Percentiles rank a stretch among this genome's conserved stretches.
These are phyloP conservation scores for Grallaria varia DNA, from an alignment of 2,113 vertebrate genomes.

Conservation along the genomic window DNA sequence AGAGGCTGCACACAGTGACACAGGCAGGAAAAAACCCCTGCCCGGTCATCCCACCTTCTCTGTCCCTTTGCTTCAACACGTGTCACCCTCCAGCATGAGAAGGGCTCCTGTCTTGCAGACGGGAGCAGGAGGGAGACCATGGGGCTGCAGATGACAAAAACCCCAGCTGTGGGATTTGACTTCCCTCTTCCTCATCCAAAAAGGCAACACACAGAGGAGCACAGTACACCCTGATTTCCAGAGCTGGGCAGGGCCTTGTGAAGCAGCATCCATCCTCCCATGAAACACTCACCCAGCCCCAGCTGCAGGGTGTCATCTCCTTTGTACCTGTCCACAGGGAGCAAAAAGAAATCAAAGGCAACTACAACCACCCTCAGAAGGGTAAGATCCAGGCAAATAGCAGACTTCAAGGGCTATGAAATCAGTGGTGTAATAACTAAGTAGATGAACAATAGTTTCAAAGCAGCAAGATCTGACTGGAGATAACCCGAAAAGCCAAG, in stretches of 20 bases:
- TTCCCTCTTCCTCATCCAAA: not conserved
- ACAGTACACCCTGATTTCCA: not conserved
- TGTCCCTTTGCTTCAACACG: not conserved
- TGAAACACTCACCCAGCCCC: not conserved
- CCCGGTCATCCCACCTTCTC: not conserved
- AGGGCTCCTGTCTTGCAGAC: not conserved
- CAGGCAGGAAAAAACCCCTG: not conserved
- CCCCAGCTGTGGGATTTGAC: not conserved
- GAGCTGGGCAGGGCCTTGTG: not conserved
- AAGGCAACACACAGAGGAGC: not conserved
- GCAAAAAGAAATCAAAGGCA: not conserved
- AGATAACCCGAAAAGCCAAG: not conserved
- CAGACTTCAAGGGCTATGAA: not conserved
- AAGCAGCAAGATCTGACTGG: not conserved
- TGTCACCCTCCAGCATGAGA: not conserved
- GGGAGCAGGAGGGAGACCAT: not conserved
- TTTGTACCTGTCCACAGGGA: not conserved
- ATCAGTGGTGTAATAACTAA: not conserved
- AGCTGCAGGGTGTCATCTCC: not conserved
- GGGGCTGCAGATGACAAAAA: not conserved
- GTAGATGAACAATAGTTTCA: not conserved
- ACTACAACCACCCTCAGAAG: not conserved
- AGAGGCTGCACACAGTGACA: not conserved
- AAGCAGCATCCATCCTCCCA: fast-evolving
- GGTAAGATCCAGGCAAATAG: not conserved